Evolutionary conservation across 2,888 invertebrate genomes (phyloP).

Genomic region (Tenthredo livida): DNA sequence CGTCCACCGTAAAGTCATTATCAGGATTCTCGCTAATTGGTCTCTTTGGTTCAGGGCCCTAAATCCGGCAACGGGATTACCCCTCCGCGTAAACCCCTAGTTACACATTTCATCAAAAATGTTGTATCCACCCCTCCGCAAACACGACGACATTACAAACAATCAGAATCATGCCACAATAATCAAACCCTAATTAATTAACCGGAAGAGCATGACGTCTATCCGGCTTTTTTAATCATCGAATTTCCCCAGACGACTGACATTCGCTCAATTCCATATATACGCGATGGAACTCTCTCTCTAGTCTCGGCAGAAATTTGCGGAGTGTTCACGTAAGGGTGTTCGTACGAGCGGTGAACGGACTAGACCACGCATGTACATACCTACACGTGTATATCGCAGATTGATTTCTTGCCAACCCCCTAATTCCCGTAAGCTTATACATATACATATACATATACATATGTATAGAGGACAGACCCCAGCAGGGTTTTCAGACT

Average conservation of each 20-base stretch:
- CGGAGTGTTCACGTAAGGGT: background rate
- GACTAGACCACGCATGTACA: background rate
- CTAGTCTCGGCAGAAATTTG: too few species aligned
- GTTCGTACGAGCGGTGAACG: background rate
- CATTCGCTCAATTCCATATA: background rate
- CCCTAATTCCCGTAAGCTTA: background rate
- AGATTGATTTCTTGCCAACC: constrained; percentile 28
- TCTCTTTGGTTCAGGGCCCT: constrained; percentile 60
- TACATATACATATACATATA: background rate
- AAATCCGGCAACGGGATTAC: constrained; percentile 7
- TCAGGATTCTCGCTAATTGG: constrained; percentile 72
- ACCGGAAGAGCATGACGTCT: too few species aligned
- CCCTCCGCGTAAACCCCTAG: background rate
- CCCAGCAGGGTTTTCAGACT: background rate
- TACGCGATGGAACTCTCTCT: background rate
- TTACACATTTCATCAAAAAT: constrained; percentile 41
- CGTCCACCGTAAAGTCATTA: constrained; percentile 67
- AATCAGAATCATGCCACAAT: background rate
- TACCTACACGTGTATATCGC: too few species aligned
- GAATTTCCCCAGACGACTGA: background rate
- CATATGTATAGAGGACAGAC: background rate
- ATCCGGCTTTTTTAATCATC: background rate
- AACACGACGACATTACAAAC: background rate
- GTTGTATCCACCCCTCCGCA: background rate
- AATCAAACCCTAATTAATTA: too few species aligned